Evolutionary conservation across 2,113 vertebrate species (phyloP).

Genomic region (Phaethon lepturus): DNA sequence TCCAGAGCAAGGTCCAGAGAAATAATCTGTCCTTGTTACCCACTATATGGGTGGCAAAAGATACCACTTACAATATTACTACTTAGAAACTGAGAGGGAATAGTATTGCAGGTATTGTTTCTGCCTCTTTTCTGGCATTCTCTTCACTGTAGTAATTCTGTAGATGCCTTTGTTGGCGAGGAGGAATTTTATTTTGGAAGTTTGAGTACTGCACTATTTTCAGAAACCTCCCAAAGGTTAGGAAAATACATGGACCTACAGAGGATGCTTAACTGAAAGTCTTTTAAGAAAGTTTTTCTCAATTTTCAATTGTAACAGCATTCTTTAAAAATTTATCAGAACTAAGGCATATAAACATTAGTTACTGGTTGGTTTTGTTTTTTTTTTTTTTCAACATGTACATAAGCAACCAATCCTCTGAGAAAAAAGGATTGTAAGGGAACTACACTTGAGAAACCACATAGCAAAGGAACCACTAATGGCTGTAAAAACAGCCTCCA

Average conservation of each 20-base stretch:
- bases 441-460: not conserved
- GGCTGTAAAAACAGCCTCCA: not conserved
- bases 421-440: not conserved
- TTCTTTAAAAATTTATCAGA: not conserved
- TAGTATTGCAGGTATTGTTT: not conserved
- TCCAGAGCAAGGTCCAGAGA: not conserved
- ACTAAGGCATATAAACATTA: not conserved
- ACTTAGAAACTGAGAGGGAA: not conserved
- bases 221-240: not conserved
- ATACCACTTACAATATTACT: not conserved
- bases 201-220: not conserved
- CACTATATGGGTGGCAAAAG: rapidly evolving
- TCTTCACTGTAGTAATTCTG: not conserved
- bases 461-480: not conserved
- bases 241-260: not conserved
- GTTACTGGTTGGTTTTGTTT: not conserved
- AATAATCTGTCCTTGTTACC: not conserved
- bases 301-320: not conserved
- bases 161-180: not conserved
- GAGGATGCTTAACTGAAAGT: not conserved
- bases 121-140: not conserved
- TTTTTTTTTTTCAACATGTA: not conserved
- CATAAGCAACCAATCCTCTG: not conserved
- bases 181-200: not conserved
- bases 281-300: not conserved